These are phyloP conservation scores for Benitochromis conjunctus DNA, from an alignment of 2,113 vertebrate genomes.

Conservation along the genomic window DNA sequence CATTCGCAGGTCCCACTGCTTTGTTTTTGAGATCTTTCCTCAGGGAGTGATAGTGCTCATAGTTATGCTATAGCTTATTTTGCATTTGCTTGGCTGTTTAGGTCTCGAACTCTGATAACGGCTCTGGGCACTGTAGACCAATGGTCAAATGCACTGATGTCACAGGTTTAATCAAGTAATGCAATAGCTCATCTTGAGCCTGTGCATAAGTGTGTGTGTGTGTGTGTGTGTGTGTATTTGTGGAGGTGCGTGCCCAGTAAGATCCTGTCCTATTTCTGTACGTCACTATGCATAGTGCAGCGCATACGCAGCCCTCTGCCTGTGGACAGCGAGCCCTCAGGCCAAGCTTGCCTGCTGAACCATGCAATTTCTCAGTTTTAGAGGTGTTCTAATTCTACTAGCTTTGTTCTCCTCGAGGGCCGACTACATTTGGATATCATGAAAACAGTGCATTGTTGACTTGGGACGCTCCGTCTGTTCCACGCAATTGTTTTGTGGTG, in stretches of 20 bases:
- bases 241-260: conserved; percentile 7
- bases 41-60: conserved; percentile 37
- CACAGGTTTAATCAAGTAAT: conserved; percentile 61
- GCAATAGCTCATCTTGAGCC: conserved; percentile 23
- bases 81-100: conserved; percentile 40
- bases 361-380: conserved; percentile 61
- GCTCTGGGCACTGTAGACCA: conserved; percentile 35
- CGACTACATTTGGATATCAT: conserved; percentile 30
- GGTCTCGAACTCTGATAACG: conserved; percentile 37
- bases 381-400: conserved; percentile 63
- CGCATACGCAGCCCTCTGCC: conserved; percentile 21
- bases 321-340: conserved; percentile 48
- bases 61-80: conserved; percentile 54
- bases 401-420: conserved; percentile 47
- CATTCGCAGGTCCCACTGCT: conserved; percentile 11
- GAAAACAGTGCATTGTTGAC: conserved; percentile 43
- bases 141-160: conserved; percentile 67
- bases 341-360: conserved; percentile 44
- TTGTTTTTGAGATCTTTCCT: conserved; percentile 48
- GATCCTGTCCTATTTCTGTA: conserved; percentile 11
- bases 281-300: conserved; percentile 2
- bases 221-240: conserved; percentile 23
- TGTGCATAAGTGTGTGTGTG: conserved; percentile 6
- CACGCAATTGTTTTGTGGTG: conserved; percentile 65
- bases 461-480: conserved; percentile 46